Conservation (phyloP, 2,113 vertebrate genomes). For the Coptodon bakossiorum region DNA sequence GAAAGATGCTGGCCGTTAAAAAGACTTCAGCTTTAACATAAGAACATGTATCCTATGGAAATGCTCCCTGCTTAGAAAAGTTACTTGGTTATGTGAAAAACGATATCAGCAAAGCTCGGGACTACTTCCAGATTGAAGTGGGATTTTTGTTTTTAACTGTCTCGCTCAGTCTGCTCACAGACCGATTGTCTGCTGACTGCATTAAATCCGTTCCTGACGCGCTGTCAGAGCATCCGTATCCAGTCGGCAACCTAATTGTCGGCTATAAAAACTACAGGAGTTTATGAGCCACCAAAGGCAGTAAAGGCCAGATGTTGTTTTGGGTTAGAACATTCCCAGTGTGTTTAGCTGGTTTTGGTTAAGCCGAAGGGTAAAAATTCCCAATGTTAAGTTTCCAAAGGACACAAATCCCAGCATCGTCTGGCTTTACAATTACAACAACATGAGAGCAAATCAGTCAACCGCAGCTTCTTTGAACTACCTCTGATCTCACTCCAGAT, state of each 20-base stretch:
- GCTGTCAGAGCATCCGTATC: background rate
- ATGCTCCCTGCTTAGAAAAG: background rate
- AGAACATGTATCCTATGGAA: background rate
- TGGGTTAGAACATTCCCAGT: background rate
- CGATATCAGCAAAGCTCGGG: background rate
- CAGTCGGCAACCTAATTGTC: background rate
- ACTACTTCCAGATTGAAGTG: background rate
- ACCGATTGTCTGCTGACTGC: background rate
- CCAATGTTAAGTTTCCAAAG: background rate
- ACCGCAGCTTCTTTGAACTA: background rate
- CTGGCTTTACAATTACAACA: background rate
- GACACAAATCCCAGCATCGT: background rate
- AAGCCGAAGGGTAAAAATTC: background rate
- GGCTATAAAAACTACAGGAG: background rate
- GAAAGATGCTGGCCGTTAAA: rapidly evolving
- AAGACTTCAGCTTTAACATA: rapidly evolving
- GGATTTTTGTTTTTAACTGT: background rate
- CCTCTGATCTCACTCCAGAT: background rate
- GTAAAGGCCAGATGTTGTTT: background rate
- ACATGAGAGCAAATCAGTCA: background rate
- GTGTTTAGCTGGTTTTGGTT: background rate
- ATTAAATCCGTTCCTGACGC: background rate
- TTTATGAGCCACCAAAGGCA: background rate
- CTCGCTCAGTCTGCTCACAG: background rate
- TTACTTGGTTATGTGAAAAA: background rate